Evolutionary conservation across 1,140 invertebrate genomes (phyloP), one percentile per base, ranked within the genome.

Genomic region (Holotrichia oblita): DNA sequence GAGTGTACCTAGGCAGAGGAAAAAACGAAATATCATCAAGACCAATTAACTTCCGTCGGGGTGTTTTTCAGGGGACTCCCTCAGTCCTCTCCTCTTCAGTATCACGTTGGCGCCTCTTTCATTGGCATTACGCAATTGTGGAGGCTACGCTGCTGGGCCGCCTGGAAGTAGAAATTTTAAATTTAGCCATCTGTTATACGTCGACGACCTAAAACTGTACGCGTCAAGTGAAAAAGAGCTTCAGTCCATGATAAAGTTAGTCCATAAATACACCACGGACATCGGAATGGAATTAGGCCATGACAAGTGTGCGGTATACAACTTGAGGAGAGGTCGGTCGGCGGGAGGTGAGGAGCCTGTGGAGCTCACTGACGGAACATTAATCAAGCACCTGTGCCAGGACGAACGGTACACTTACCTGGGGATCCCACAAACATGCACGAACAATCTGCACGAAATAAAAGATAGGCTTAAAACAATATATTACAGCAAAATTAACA

Each of bases 31-130:
- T 22, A 24, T 24, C 22, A 20, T 14, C 64, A 10, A 10, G 24
- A 1, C 64, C 64, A n/a, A n/a, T n/a, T 2, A 69, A 3, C 0
- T 69, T 14, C n/a, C 2, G 20, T 1, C 64, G 64, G 2, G n/a
- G 64, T 2, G 24, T 69, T 22, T 69, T 22, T 69, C 2, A 69
- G 64, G 64, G n/a, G n/a, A 69, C 64, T 69, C 64, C n/a, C 22
- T 69, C 3, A 69, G 64, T 10, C 64, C 64, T 2, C 22, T 20
- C 10, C 22, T 69, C 10, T 69, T 69, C 64, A 22, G 64, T 8
- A 9, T 69, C 10, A 69, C 64, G 2, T 9, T 69, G 20, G 9
- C 20, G 22, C 64, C n/a, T 2, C 17, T 69, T 9, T 20, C 64
- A 69, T 0, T 69, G 64, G 17, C 24, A 1, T 20, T 69, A 8